phyloP scores from a whole-genome alignment of 1,140 invertebrate species.

The Agraylea sexmaculata region DNA sequence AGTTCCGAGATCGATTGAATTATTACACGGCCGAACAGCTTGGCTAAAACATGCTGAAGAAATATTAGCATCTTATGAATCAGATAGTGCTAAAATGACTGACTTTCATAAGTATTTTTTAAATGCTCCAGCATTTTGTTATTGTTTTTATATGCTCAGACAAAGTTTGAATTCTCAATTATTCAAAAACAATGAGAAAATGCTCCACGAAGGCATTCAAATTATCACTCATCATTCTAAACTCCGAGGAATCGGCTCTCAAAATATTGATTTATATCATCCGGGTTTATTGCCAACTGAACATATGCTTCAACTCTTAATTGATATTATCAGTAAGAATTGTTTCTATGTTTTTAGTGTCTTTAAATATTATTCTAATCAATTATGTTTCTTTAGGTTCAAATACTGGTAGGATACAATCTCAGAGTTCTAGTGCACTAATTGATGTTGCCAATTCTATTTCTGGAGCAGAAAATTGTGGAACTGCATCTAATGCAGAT shows the following conservation, averaged over 20 bases:
- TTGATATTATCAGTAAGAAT: constrained; percentile 62
- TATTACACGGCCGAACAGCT: constrained; percentile 43
- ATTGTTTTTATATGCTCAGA: constrained; percentile 69
- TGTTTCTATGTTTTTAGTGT: neutral
- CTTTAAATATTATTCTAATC: neutral
- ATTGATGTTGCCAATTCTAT: constrained; percentile 63
- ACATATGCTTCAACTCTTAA: constrained; percentile 68
- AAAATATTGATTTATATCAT: constrained; percentile 45
- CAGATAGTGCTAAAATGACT: constrained; percentile 20
- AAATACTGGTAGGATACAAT: constrained; percentile 57
- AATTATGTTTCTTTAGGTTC: constrained; percentile 33
- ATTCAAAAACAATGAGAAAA: constrained; percentile 41
- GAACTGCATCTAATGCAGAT: constrained; percentile 48
- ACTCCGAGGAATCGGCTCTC: constrained; percentile 39
- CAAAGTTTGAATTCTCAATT: constrained; percentile 43
- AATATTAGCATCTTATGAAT: constrained; percentile 2
- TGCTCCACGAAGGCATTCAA: constrained; percentile 51
- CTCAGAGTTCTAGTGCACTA: constrained; percentile 61
- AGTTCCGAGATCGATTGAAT: constrained; percentile 45
- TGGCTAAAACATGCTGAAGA: constrained; percentile 21
- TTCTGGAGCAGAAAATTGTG: constrained; percentile 49
- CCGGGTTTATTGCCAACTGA: constrained; percentile 67
- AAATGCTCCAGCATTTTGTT: constrained; percentile 66
- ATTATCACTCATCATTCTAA: constrained; percentile 62
- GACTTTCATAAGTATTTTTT: constrained; percentile 34